Conservation (phyloP, 2,888 invertebrate species). For the Brachyptera putata region DNA sequence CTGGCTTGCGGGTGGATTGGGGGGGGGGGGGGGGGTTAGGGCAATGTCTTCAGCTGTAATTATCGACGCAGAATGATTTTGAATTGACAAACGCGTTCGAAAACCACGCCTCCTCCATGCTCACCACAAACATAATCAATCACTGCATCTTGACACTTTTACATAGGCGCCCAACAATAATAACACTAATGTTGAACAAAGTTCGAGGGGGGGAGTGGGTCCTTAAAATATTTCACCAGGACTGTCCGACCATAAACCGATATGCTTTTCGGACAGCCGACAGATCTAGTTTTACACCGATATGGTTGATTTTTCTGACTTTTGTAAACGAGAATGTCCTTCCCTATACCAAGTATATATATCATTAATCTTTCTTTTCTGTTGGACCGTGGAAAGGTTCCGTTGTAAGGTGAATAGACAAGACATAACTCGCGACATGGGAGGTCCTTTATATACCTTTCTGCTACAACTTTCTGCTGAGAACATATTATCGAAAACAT, state of each 20-base stretch:
- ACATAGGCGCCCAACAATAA: conserved; percentile 27
- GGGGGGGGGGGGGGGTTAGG: background rate
- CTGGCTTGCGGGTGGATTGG: background rate
- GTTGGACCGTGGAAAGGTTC: conserved; percentile 9
- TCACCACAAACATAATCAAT: conserved; percentile 27
- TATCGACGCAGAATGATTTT: conserved; percentile 18
- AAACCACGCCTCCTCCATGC: conserved; percentile 27
- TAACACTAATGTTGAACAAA: too few species aligned
- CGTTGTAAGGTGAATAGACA: background rate
- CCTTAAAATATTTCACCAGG: too few species aligned
- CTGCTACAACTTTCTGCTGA: background rate
- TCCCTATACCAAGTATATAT: background rate
- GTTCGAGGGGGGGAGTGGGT: too few species aligned
- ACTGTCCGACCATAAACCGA: too few species aligned
- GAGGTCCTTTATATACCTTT: conserved; percentile 8
- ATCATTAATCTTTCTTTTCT: conserved; percentile 11
- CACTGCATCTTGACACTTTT: conserved; percentile 28
- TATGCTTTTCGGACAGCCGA: too few species aligned
- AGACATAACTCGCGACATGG: background rate
- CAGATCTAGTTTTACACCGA: too few species aligned
- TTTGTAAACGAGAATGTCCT: conserved; percentile 6
- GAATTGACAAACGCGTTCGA: too few species aligned
- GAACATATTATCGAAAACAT: conserved; percentile 5
- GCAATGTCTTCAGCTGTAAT: conserved; percentile 13
- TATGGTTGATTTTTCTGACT: conserved; percentile 14